Conservation (phyloP, 2,888 invertebrate genomes). For the Latrodectus hesperus region DNA sequence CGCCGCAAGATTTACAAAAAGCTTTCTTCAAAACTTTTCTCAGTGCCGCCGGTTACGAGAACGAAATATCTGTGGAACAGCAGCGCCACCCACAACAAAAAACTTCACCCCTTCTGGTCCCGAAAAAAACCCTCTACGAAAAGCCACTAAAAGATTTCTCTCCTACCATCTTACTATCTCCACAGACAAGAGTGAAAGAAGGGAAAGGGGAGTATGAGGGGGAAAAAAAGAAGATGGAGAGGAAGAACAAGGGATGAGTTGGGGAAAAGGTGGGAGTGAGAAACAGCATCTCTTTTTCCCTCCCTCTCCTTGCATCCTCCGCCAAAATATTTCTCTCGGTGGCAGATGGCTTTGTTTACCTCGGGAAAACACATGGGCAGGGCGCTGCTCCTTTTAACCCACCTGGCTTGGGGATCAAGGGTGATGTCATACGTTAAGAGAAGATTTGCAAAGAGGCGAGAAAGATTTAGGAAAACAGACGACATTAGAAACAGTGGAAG, state of each 20-base stretch:
- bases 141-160: conserved; percentile 20
- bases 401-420: conserved; percentile 56
- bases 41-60: not conserved
- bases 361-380: conserved; percentile 65
- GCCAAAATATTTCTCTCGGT: conserved; percentile 40
- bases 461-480: not conserved
- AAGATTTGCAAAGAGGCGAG: not conserved
- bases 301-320: not conserved
- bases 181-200: conserved; percentile 5
- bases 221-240: not conserved
- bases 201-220: not conserved
- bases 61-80: not conserved
- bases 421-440: conserved; percentile 10
- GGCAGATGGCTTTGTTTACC: conserved; percentile 69
- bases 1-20: not conserved
- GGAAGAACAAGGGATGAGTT: too few relatives aligned
- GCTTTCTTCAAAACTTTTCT: conserved; percentile 3
- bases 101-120: not conserved
- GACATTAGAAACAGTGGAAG: not conserved
- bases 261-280: conserved; percentile 18
- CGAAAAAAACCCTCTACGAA: not conserved
- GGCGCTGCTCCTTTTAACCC: conserved; percentile 61
- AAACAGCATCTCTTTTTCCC: not conserved
- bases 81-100: conserved; percentile 4
- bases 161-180: conserved; percentile 19